Evolutionary conservation across 2,797 vertebrate genomes (phyloP).

Genomic region (Lophius americanus): DNA sequence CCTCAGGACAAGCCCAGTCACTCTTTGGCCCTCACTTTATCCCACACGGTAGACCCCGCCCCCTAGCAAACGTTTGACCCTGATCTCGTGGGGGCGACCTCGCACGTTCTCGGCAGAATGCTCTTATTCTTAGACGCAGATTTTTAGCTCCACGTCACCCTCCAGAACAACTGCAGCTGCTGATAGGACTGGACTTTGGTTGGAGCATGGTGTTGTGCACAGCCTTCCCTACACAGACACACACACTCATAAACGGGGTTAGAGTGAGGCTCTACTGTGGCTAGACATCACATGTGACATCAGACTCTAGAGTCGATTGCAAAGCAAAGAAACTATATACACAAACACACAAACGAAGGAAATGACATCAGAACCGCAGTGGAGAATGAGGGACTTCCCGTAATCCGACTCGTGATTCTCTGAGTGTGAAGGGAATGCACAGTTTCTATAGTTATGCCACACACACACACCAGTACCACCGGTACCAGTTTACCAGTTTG

Average conservation of each 20-base stretch:
- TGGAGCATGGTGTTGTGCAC: constrained; percentile 16
- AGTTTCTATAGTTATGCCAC: constrained; percentile 33
- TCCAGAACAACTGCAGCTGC: constrained; percentile 3
- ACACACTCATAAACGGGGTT: constrained; percentile 38
- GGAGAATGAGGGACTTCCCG: constrained; percentile 70
- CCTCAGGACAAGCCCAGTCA: background rate
- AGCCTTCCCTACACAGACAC: constrained; percentile 3
- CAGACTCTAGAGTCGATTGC: constrained; percentile 40
- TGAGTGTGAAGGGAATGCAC: constrained; percentile 12
- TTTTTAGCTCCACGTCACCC: constrained; percentile 5
- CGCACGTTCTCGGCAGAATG: constrained; percentile 1
- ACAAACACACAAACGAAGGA: constrained; percentile 45
- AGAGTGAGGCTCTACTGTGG: constrained; percentile 52
- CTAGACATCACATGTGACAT: constrained; percentile 67
- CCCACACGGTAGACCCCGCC: background rate
- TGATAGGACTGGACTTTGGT: constrained; percentile 39
- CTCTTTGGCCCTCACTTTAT: background rate
- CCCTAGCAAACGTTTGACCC: constrained; percentile 6
- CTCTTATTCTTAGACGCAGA: constrained; percentile 8
- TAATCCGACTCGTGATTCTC: constrained; percentile 42
- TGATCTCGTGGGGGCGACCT: background rate
- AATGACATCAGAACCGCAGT: constrained; percentile 57
- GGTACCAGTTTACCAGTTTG: background rate
- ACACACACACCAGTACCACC: constrained; percentile 10
- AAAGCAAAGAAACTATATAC: constrained; percentile 48